Conservation (phyloP, 2,113 vertebrate species). For the Myrmophylax atrothorax region DNA sequence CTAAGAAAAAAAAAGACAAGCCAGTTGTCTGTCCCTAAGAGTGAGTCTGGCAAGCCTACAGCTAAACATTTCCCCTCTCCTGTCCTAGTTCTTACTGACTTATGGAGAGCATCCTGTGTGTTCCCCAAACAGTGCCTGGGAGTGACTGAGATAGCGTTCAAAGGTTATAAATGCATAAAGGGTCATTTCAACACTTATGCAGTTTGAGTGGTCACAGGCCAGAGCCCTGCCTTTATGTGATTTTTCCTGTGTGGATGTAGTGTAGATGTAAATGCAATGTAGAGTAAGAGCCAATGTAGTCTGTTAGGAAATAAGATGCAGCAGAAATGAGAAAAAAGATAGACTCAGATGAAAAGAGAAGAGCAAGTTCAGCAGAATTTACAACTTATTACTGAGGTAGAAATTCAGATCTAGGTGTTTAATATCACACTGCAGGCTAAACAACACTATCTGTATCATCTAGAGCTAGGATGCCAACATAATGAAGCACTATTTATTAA, state of each 20-base stretch:
- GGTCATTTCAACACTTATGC: not conserved
- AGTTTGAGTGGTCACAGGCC: not conserved
- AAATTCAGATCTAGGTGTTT: slow-evolving; percentile 3
- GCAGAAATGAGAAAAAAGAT: not conserved
- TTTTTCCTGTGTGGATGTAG: not conserved
- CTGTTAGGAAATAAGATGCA: not conserved
- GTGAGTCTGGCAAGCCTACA: not conserved
- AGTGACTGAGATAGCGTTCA: not conserved
- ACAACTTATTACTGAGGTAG: not conserved
- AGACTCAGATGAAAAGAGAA: not conserved
- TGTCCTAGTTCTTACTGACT: not conserved
- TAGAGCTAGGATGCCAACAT: slow-evolving; percentile 6
- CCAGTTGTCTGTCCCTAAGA: not conserved
- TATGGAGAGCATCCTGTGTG: not conserved
- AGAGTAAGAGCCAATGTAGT: not conserved
- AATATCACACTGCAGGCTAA: slow-evolving; percentile 25
- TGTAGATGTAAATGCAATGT: not conserved
- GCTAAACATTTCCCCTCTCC: not conserved
- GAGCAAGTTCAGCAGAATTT: slow-evolving; percentile 2
- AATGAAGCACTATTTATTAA: slow-evolving; percentile 6
- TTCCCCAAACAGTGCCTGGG: not conserved
- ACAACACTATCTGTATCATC: slow-evolving; percentile 15
- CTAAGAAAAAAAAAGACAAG: not conserved
- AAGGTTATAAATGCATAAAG: not conserved
- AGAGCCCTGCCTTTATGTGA: not conserved